Conservation (phyloP, 1,140 invertebrate species). For the Choristoneura fumiferana region DNA sequence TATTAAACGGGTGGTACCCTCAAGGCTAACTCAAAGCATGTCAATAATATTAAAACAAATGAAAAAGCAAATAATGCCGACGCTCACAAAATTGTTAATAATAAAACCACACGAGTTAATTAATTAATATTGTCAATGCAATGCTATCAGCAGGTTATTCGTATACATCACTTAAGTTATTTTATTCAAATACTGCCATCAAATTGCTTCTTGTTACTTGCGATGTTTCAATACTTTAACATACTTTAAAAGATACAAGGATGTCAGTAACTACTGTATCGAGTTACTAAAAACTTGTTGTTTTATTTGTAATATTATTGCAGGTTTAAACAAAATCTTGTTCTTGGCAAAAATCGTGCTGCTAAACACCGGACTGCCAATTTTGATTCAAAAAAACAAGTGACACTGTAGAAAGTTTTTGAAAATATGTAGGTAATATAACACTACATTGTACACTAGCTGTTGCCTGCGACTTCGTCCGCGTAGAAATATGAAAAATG, state of each 20-base stretch:
- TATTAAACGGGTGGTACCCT: constrained; percentile 51
- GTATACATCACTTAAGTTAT: not conserved
- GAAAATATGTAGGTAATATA: too few species aligned
- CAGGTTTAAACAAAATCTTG: too few species aligned
- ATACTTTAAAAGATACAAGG: not conserved
- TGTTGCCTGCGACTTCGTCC: too few species aligned
- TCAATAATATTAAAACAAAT: not conserved
- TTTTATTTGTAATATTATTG: too few species aligned
- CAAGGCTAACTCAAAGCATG: constrained; percentile 42
- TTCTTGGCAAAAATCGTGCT: too few species aligned
- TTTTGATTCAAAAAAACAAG: too few species aligned
- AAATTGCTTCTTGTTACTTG: not conserved
- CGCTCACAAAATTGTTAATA: not conserved
- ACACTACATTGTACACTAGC: too few species aligned
- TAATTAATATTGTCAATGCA: not conserved
- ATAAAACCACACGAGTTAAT: not conserved
- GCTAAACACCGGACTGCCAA: too few species aligned
- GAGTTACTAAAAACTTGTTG: too few species aligned
- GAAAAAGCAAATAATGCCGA: constrained; percentile 2
- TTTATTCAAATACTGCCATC: not conserved
- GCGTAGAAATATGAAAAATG: too few species aligned
- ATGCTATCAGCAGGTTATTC: not conserved
- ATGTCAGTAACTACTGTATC: not conserved
- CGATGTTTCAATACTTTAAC: not conserved
- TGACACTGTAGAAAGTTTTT: too few species aligned